Evolutionary conservation across 2,888 invertebrate species (phyloP), one percentile per base, ranked within the genome.

Genomic region (Hermaeophaga mercurialis): DNA sequence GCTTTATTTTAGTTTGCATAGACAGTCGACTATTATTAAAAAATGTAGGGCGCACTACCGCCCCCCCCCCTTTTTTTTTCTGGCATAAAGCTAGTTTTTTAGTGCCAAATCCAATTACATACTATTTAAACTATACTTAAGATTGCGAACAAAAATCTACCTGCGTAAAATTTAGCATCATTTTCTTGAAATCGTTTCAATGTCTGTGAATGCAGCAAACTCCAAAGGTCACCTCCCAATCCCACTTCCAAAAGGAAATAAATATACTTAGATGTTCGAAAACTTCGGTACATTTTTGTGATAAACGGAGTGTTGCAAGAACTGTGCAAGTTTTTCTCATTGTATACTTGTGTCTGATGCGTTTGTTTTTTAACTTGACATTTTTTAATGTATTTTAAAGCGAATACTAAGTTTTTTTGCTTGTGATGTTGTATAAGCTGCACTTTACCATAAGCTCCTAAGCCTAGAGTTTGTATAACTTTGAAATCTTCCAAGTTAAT

Each of bases 221-320:
- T 92, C 94, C 94, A 96, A 9, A 96, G 86, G 75, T 96, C 96
- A 1, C 96, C 96, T 0, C 96, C 96, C 54, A 96, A 82, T 66
- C 95, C 91, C 1, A 90, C 90, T 78, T 96, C 96, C 87, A 96
- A 88, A 44, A 96, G 78, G 81, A 96, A 93, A 76, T 96, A 96
- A 1, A 96, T 87, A 75, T 89, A 94, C 73, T 93, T 94, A 57
- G 84, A 84, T 77, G 96, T 95, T 70, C 90, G 89, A 77, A 89
- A 96, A 4, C 95, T 96, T 67, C 88, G 87, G 76, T 88, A 94
- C 57, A 96, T 80, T 73, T 93, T 94, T 75, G 57, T 76, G 36
- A 73, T 80, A 64, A 77, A 76, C 39, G 59, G 59, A 47, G 65
- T 68, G 26, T 69, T 64, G 55, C 71, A 70, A 28, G 63, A 62